phyloP scores from a whole-genome alignment of 2,113 vertebrate genomes.

The Antigone vipio region DNA sequence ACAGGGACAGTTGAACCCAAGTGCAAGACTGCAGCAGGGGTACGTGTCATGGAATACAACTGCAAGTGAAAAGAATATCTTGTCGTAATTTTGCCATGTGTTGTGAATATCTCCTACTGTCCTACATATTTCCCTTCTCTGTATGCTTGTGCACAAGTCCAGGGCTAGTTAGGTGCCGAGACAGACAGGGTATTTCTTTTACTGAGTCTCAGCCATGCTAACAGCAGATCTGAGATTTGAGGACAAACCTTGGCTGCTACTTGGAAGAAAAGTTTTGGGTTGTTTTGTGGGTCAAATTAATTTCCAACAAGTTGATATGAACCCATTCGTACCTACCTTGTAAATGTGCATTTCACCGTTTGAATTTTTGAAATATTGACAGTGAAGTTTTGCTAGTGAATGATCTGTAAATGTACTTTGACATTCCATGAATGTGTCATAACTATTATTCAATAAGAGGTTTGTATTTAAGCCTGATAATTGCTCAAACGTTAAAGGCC shows the following conservation, averaged over 20 bases:
- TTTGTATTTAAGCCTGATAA: not conserved
- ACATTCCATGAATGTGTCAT: not conserved
- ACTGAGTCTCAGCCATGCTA: not conserved
- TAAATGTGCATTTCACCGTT: not conserved
- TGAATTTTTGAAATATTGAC: not conserved
- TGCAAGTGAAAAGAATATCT: not conserved
- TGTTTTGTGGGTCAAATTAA: not conserved
- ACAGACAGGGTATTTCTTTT: not conserved
- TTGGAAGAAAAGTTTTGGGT: not conserved
- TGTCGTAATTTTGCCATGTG: not conserved
- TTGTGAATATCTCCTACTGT: not conserved
- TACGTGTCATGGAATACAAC: accelerated
- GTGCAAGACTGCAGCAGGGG: not conserved
- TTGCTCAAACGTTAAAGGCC: not conserved
- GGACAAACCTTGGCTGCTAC: not conserved
- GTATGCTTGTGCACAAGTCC: not conserved
- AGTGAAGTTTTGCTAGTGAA: not conserved
- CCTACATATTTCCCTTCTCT: not conserved
- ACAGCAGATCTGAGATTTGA: not conserved
- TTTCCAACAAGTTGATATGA: not conserved
- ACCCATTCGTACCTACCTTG: not conserved
- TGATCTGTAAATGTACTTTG: not conserved
- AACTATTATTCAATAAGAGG: not conserved
- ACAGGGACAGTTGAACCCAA: not conserved
- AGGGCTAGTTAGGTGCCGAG: not conserved